Percentiles rank a stretch among this genome's conserved stretches.
Conservation (phyloP, 2,797 vertebrate species). For the Anomalospiza imberbis region DNA sequence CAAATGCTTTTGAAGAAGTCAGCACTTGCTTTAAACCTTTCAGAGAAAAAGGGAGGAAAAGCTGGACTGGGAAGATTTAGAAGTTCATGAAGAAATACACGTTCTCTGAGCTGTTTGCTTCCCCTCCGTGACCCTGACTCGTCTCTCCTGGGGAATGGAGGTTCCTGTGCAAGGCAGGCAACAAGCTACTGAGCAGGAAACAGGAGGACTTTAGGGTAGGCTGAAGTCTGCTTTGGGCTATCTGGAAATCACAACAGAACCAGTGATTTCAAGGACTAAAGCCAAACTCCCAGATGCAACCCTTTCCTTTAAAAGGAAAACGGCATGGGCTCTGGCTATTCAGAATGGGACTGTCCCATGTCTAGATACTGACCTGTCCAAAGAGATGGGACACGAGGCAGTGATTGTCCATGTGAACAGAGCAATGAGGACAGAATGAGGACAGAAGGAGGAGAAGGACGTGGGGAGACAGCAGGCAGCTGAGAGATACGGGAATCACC, state of each 20-base stretch:
- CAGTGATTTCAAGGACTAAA: neutral
- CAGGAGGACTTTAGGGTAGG: neutral
- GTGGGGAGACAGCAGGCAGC: fast-evolving
- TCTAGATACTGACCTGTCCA: neutral
- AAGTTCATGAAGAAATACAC: neutral
- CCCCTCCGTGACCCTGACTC: neutral
- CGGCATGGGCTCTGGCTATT: neutral
- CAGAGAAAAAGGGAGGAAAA: neutral
- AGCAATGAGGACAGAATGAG: neutral
- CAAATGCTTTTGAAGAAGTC: neutral
- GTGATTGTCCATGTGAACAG: neutral
- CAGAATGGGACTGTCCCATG: neutral
- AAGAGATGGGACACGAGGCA: neutral
- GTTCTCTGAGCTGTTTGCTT: neutral
- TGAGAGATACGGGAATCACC: neutral
- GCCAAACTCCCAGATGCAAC: neutral
- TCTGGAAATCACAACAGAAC: neutral
- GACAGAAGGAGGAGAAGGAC: neutral
- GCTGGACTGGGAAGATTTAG: neutral
- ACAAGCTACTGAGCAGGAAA: neutral
- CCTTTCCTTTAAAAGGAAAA: neutral
- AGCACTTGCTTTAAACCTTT: neutral
- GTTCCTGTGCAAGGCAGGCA: neutral
- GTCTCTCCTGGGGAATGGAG: neutral
- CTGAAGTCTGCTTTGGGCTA: neutral